Percentiles rank a stretch among this genome's conserved stretches.
phyloP scores from a whole-genome alignment of 2,888 invertebrate species.

The Chrysodeixis includens region DNA sequence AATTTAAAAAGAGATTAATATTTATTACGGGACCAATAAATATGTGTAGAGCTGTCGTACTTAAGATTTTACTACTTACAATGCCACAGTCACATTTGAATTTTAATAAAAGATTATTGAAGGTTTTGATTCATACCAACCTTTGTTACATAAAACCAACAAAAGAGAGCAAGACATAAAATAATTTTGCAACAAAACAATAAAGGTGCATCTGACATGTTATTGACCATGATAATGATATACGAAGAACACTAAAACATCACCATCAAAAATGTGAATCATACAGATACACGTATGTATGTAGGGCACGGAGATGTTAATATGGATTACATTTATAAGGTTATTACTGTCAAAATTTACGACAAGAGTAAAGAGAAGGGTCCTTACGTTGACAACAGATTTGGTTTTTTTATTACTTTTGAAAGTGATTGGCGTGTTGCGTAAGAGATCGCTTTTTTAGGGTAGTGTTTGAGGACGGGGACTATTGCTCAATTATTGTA shows the following conservation, averaged over 20 bases:
- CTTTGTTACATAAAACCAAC: no score
- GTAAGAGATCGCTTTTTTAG: constrained; percentile 71
- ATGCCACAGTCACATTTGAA: no score
- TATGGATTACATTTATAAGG: constrained; percentile 61
- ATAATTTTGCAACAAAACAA: constrained; percentile 24
- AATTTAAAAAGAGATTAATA: no score
- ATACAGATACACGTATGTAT: constrained; percentile 24
- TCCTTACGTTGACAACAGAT: constrained; percentile 57
- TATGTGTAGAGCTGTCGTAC: no score
- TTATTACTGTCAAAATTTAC: constrained; percentile 69
- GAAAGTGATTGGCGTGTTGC: constrained; percentile 82
- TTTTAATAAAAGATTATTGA: no score
- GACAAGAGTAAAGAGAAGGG: constrained; percentile 70
- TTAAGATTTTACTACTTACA: no score
- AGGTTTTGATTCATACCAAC: no score
- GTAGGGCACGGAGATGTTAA: constrained; percentile 45
- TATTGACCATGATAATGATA: constrained; percentile 23
- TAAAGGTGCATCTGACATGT: constrained; percentile 17
- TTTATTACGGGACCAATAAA: no score
- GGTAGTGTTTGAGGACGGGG: constrained; percentile 70
- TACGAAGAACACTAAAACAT: constrained; percentile 34
- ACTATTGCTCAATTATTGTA: constrained; percentile 43
- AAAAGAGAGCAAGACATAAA: not conserved
- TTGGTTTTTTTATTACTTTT: constrained; percentile 79
- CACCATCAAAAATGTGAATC: constrained; percentile 35